phyloP scores from a whole-genome alignment of 2,888 invertebrate genomes.

The Rhyacophila evoluta region DNA sequence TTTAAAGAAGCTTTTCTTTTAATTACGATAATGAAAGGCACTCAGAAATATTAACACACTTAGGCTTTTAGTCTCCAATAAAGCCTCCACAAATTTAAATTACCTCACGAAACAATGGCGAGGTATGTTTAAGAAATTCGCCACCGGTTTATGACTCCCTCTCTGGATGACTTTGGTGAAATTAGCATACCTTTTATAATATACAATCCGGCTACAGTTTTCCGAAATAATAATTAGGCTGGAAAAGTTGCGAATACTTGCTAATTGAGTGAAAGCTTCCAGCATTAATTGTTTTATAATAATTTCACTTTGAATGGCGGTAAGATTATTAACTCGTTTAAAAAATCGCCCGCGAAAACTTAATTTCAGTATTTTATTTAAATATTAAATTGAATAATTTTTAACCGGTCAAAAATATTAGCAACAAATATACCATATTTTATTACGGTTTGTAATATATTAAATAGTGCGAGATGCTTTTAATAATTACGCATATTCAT shows the following conservation, averaged over 20 bases:
- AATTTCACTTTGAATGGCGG: neutral
- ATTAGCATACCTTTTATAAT: conserved; percentile 24
- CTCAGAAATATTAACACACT: conserved; percentile 16
- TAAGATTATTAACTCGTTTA: too few relatives aligned
- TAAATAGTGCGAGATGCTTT: too few relatives aligned
- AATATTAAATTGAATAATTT: too few relatives aligned
- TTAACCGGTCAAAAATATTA: too few relatives aligned
- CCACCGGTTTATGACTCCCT: neutral
- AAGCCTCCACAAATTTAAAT: conserved; percentile 18
- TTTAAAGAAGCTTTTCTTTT: conserved; percentile 22
- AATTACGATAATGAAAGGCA: conserved; percentile 24
- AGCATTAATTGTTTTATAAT: neutral
- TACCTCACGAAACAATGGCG: conserved; percentile 14
- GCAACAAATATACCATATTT: too few relatives aligned
- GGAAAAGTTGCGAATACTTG: neutral
- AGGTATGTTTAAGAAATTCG: neutral
- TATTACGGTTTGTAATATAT: too few relatives aligned
- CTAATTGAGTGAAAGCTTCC: conserved; percentile 3
- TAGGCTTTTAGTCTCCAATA: conserved; percentile 3
- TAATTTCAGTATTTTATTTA: too few relatives aligned
- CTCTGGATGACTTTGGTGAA: conserved; percentile 2
- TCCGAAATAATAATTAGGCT: neutral
- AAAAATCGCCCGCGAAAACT: too few relatives aligned
- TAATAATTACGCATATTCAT: too few relatives aligned
- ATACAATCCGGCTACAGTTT: neutral